These are phyloP conservation scores for Cataglyphis hispanica DNA, from an alignment of 1,140 invertebrate species.

Conservation along the genomic window DNA sequence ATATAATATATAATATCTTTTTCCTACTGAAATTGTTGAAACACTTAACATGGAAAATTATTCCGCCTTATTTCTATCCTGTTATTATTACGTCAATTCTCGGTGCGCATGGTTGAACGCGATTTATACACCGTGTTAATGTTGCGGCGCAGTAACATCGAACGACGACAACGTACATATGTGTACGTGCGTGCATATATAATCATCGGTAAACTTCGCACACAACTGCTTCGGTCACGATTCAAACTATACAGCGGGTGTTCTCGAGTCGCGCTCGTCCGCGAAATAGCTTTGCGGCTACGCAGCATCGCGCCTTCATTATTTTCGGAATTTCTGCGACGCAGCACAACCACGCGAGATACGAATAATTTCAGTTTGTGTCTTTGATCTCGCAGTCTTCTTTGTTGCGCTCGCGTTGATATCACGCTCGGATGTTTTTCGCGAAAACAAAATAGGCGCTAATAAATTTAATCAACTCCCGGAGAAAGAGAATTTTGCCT, in stretches of 20 bases:
- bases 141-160: constrained; percentile 39
- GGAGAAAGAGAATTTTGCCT: too few relatives aligned
- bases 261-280: constrained; percentile 9
- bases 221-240: constrained; percentile 26
- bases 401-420: background rate
- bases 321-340: constrained; percentile 48
- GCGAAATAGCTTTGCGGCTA: constrained; percentile 32
- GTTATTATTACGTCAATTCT: too few relatives aligned
- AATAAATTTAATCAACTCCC: constrained; percentile 25
- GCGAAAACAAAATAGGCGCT: background rate
- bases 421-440: background rate
- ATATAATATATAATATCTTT: too few relatives aligned
- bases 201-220: constrained; percentile 40
- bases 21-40: too few relatives aligned
- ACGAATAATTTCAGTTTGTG: background rate
- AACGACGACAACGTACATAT: constrained; percentile 22
- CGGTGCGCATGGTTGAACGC: background rate
- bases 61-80: too few relatives aligned
- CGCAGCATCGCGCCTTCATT: constrained; percentile 39
- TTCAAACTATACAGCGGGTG: constrained; percentile 9
- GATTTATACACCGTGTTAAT: constrained; percentile 17
- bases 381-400: constrained; percentile 2
- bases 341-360: background rate
- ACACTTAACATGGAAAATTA: too few relatives aligned
- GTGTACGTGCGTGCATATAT: background rate